A percentile compares a stretch with the other conserved stretches of the same genome.
phyloP scores from a whole-genome alignment of 1,140 invertebrate genomes.

The Acyrthosiphon pisum region DNA sequence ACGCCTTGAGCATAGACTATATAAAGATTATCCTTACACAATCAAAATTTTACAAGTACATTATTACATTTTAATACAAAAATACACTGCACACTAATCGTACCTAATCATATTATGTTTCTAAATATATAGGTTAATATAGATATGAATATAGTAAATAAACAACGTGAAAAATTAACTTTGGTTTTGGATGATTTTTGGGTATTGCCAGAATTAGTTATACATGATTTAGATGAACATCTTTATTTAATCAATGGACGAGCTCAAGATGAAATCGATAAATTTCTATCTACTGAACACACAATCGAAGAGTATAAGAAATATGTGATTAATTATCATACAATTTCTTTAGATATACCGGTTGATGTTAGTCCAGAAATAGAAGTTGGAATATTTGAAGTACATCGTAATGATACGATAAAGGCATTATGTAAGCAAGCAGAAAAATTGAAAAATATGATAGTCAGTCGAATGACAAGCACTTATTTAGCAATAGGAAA shows the following conservation, averaged over 20 bases:
- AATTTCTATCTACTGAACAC: slow-evolving; percentile 73
- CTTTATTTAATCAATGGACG: slow-evolving; percentile 79
- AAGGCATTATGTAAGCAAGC: slow-evolving; percentile 73
- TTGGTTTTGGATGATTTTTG: slow-evolving; percentile 74
- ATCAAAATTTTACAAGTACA: slow-evolving; percentile 39
- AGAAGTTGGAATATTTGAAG: slow-evolving; percentile 83
- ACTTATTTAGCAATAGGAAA: slow-evolving; percentile 82
- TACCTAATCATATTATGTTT: not conserved
- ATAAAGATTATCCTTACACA: slow-evolving; percentile 18
- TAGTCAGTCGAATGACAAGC: slow-evolving; percentile 76
- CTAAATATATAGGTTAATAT: slow-evolving; percentile 40
- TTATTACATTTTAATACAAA: not conserved
- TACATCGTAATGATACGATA: slow-evolving; percentile 84
- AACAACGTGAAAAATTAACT: slow-evolving; percentile 68
- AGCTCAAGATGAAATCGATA: slow-evolving; percentile 70
- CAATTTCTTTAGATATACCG: slow-evolving; percentile 71
- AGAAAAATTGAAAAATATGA: slow-evolving; percentile 72
- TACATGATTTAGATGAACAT: slow-evolving; percentile 84
- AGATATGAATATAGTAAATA: slow-evolving; percentile 67
- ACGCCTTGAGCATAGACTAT: slow-evolving; percentile 42
- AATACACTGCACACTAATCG: not conserved
- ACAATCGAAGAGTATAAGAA: slow-evolving; percentile 73
- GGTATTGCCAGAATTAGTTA: slow-evolving; percentile 73
- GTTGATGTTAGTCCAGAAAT: slow-evolving; percentile 72
- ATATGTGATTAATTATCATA: slow-evolving; percentile 72